Conservation (phyloP, 2,113 vertebrate species). For the Tenebrosternarchus preto region DNA sequence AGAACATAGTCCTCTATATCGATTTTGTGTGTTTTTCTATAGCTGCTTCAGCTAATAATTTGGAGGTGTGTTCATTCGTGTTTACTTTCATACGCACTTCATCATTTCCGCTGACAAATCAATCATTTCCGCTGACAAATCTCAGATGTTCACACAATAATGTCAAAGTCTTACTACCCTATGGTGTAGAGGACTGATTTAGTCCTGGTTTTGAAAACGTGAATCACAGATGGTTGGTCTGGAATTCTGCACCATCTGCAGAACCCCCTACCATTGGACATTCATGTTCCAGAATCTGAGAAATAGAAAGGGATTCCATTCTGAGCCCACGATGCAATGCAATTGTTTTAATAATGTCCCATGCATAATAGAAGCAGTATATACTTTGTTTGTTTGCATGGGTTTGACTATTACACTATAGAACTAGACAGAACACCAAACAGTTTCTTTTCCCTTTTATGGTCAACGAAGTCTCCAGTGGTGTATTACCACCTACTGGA, state of each 20-base stretch:
- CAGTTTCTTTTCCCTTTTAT: background rate
- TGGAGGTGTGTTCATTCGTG: background rate
- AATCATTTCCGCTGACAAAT: too few species aligned
- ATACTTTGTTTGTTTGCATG: too few species aligned
- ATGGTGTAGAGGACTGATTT: background rate
- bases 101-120: background rate
- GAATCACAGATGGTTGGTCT: background rate
- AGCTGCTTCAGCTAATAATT: background rate
- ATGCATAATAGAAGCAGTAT: background rate
- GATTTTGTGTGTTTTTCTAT: background rate
- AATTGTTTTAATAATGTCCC: background rate
- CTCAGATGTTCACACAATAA: too few species aligned
- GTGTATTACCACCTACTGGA: too few species aligned
- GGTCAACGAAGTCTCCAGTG: too few species aligned
- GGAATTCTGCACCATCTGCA: background rate
- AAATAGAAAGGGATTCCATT: background rate
- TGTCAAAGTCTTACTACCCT: background rate
- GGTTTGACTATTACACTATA: background rate
- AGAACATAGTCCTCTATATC: background rate
- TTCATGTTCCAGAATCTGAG: background rate
- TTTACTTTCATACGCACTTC: background rate
- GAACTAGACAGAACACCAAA: background rate
- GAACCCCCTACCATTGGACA: slow-evolving; percentile 4
- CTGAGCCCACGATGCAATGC: background rate
- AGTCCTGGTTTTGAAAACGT: background rate